Evolutionary conservation across 2,113 vertebrate genomes (phyloP).

Genomic region (Cranoglanis bouderius): DNA sequence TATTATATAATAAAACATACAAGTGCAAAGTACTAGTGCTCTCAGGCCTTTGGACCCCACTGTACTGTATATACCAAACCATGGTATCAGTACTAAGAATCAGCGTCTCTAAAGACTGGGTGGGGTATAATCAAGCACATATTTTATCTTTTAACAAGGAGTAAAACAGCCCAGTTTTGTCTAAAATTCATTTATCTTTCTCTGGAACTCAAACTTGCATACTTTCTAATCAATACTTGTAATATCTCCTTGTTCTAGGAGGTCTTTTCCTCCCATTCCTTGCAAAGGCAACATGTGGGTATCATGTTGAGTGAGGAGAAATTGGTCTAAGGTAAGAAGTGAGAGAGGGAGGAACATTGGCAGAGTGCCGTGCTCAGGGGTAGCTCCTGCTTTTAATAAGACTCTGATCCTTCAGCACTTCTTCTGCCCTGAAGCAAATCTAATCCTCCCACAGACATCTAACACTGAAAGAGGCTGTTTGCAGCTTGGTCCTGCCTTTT

Average conservation of each 20-base stretch:
- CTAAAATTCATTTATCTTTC: not conserved
- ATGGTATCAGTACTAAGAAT: not conserved
- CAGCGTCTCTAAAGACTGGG: not conserved
- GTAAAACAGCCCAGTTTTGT: not conserved
- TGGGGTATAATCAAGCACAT: not conserved
- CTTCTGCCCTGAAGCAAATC: slow-evolving; percentile 67
- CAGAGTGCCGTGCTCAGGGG: slow-evolving; percentile 12
- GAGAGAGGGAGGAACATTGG: slow-evolving; percentile 7
- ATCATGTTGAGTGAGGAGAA: not conserved
- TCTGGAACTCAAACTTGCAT: not conserved
- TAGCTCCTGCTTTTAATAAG: slow-evolving; percentile 63
- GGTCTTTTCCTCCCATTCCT: not conserved
- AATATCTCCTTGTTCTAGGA: not conserved
- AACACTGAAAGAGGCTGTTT: slow-evolving; percentile 47
- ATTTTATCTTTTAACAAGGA: not conserved
- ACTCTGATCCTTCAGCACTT: slow-evolving; percentile 64
- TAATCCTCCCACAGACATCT: slow-evolving; percentile 67
- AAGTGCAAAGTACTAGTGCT: not conserved
- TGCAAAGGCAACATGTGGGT: not conserved
- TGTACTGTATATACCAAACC: not conserved
- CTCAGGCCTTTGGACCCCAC: not conserved
- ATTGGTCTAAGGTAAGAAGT: not conserved
- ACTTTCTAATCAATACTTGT: no score
- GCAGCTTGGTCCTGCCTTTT: slow-evolving; percentile 13
- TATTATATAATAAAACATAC: slow-evolving; percentile 15